phyloP scores from a whole-genome alignment of 2,113 vertebrate species.

The Hippopotamus amphibius region DNA sequence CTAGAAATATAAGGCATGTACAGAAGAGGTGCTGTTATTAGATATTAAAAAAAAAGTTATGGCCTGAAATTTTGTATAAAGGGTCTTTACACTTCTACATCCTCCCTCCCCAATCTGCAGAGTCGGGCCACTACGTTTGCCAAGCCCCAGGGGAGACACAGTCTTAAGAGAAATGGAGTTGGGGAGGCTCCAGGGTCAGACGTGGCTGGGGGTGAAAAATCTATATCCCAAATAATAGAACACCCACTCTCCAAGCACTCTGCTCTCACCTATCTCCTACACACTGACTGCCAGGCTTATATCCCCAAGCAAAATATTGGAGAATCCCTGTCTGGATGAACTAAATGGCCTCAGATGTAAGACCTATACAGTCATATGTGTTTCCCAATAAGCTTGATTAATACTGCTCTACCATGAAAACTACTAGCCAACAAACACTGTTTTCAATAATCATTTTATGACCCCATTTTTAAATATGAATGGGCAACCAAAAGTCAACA shows the following conservation, averaged over 20 bases:
- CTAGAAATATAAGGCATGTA: neutral
- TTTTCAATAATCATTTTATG: neutral
- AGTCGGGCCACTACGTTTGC: neutral
- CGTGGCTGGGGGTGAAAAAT: neutral
- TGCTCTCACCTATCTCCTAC: neutral
- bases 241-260: neutral
- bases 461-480: constrained; percentile 47
- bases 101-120: neutral
- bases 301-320: neutral
- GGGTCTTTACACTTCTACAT: neutral
- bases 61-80: neutral
- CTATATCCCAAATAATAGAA: neutral
- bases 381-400: neutral
- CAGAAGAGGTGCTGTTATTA: neutral
- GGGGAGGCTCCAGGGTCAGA: neutral
- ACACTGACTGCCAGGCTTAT: neutral
- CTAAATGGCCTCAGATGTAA: neutral
- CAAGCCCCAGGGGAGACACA: neutral
- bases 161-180: neutral
- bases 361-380: neutral
- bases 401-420: neutral
- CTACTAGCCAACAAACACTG: neutral
- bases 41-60: neutral
- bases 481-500: neutral
- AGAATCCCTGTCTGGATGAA: neutral